phyloP scores from a whole-genome alignment of 2,113 vertebrate species.

The Rhipidura dahli region DNA sequence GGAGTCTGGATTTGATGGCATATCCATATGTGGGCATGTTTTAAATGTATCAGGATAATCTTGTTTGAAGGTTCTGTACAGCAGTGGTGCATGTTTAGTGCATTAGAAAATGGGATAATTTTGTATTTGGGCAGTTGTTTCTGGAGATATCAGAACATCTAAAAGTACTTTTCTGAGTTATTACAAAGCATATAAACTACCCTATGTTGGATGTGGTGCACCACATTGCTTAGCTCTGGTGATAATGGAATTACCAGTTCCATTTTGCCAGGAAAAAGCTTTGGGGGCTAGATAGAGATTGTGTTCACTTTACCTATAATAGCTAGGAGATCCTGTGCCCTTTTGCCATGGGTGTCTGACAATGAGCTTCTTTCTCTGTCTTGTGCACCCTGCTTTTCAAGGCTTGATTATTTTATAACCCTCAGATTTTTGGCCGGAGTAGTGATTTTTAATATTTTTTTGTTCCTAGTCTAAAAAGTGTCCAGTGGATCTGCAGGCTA shows the following conservation, averaged over 20 bases:
- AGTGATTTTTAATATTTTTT: background rate
- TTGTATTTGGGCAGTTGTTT: background rate
- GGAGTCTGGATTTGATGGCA: background rate
- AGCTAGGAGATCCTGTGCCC: fast-evolving
- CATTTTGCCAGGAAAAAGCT: background rate
- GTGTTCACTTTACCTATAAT: background rate
- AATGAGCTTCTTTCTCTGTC: background rate
- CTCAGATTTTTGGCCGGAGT: background rate
- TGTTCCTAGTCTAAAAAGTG: background rate
- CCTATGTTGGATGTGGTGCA: background rate
- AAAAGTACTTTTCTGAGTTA: background rate
- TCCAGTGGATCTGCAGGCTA: background rate
- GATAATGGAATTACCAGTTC: background rate
- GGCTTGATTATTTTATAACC: background rate
- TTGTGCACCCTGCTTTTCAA: background rate
- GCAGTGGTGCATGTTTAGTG: background rate
- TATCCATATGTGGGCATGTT: background rate
- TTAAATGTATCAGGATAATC: background rate
- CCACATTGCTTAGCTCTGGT: background rate
- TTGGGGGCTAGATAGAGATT: background rate
- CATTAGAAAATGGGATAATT: background rate
- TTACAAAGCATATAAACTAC: background rate
- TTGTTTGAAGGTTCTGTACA: background rate
- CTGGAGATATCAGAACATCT: background rate
- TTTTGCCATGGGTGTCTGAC: background rate